Conservation (phyloP, 2,888 invertebrate genomes). For the Cerceris rybyensis region DNA sequence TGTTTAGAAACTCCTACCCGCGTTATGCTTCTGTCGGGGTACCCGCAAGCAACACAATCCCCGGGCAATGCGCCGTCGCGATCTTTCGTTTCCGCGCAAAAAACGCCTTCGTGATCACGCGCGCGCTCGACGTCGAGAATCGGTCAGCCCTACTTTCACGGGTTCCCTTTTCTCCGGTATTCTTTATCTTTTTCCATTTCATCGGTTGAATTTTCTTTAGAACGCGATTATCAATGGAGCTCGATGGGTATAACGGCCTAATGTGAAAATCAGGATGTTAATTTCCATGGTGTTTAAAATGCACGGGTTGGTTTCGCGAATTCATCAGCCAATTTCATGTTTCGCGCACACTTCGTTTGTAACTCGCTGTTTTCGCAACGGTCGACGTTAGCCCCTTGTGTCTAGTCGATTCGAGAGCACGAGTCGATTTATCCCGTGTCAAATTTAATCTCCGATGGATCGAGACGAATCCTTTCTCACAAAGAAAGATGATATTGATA, state of each 20-base stretch:
- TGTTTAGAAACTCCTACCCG: slow-evolving; percentile 81
- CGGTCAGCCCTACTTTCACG: background rate
- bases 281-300: slow-evolving; percentile 74
- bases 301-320: slow-evolving; percentile 64
- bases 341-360: slow-evolving; percentile 38
- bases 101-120: slow-evolving; percentile 7
- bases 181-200: slow-evolving; percentile 20
- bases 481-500: no score
- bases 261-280: slow-evolving; percentile 80
- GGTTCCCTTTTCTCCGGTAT: slow-evolving; percentile 25
- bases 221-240: slow-evolving; percentile 64
- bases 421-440: background rate
- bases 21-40: slow-evolving; percentile 81
- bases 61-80: slow-evolving; percentile 22
- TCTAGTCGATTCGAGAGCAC: background rate
- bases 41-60: slow-evolving; percentile 76
- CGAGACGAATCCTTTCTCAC: no score
- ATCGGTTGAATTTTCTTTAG: slow-evolving; percentile 40
- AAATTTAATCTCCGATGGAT: background rate
- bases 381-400: background rate
- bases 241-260: slow-evolving; percentile 75
- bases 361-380: slow-evolving; percentile 2
- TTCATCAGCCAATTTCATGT: slow-evolving; percentile 36
- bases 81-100: slow-evolving; percentile 28
- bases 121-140: background rate